Conservation (phyloP, 2,888 invertebrate genomes). For the Melanostoma scalare region DNA sequence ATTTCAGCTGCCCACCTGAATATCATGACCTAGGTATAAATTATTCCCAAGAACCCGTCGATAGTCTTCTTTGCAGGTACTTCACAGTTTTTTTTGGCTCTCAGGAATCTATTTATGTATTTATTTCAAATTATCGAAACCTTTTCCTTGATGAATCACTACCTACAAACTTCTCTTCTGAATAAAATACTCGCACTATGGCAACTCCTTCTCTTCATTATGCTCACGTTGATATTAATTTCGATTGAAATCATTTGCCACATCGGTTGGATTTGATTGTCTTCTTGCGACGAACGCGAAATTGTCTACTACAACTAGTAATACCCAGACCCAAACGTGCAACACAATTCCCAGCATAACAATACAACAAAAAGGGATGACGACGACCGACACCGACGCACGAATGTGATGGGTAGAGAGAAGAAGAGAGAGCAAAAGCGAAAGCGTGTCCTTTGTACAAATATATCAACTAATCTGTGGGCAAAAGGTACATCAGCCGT, state of each 20-base stretch:
- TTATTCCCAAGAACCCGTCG: no score
- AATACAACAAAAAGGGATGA: constrained; percentile 42
- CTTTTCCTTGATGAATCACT: no score
- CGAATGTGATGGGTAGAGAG: background rate
- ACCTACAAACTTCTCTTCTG: no score
- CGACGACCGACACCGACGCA: no score
- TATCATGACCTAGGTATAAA: no score
- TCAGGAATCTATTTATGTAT: no score
- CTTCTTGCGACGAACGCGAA: constrained; percentile 56
- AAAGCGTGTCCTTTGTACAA: constrained; percentile 54
- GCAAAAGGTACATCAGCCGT: constrained; percentile 69
- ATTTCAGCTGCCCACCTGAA: no score
- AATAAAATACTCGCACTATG: background rate
- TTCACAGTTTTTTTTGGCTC: background rate
- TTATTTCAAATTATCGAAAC: no score
- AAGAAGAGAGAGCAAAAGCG: background rate
- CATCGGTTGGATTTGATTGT: constrained; percentile 67
- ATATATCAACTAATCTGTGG: constrained; percentile 65
- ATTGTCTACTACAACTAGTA: constrained; percentile 15
- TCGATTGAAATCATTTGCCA: constrained; percentile 65
- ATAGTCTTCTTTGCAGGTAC: no score
- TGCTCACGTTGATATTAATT: constrained; percentile 57
- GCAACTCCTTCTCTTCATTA: constrained; percentile 34
- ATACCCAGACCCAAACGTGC: constrained; percentile 7
- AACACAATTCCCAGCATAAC: constrained; percentile 38